phyloP scores from a whole-genome alignment of 1,140 invertebrate species.

The Trypoxylus dichotomus region DNA sequence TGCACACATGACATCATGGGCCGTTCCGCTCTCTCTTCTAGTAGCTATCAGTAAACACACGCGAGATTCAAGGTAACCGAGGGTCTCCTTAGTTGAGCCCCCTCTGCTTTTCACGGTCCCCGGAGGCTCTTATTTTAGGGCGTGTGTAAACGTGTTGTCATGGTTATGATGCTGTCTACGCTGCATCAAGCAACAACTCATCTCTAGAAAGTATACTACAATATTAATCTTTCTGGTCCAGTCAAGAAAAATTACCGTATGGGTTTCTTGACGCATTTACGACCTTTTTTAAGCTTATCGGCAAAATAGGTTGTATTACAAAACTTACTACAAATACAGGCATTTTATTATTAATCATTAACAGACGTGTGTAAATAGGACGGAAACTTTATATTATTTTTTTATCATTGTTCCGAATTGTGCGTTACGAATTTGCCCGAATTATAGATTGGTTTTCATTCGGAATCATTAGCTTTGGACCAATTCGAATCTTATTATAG shows the following conservation, averaged over 20 bases:
- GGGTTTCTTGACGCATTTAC: no score
- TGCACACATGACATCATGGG: constrained; percentile 37
- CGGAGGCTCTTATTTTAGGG: constrained; percentile 24
- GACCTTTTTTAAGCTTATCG: no score
- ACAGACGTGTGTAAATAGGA: no score
- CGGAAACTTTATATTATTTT: no score
- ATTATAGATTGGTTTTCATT: no score
- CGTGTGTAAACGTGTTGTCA: constrained; percentile 15
- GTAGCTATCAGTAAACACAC: constrained; percentile 8
- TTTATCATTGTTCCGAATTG: no score
- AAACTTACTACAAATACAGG: no score
- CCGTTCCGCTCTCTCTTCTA: constrained; percentile 30
- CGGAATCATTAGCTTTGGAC: no score
- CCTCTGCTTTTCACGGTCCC: constrained; percentile 23
- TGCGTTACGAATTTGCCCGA: no score
- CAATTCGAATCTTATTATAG: no score
- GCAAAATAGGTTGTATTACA: no score
- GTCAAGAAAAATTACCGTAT: neutral
- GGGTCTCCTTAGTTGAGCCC: constrained; percentile 28
- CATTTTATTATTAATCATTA: no score
- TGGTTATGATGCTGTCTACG: neutral
- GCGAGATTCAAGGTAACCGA: constrained; percentile 41
- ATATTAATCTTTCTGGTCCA: neutral
- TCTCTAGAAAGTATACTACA: neutral
- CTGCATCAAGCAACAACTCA: constrained; percentile 1